phyloP scores from a whole-genome alignment of 1,140 invertebrate genomes.

The Bursaphelenchus mucronatus region DNA sequence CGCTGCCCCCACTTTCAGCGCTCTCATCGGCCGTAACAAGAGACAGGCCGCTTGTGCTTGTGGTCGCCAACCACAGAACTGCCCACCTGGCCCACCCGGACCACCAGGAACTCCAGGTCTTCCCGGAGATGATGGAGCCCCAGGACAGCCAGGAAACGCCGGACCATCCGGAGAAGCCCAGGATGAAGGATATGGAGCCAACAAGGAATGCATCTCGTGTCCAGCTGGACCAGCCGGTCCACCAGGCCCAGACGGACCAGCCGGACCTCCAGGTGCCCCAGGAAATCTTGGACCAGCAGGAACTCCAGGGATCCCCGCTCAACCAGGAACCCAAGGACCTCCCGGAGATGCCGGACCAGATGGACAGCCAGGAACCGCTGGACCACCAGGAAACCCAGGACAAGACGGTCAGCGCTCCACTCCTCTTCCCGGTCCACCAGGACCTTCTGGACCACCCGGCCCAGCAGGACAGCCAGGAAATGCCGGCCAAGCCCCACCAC shows the following conservation, averaged over 20 bases:
- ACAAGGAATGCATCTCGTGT: constrained; percentile 3
- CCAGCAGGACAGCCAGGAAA: constrained; percentile 2
- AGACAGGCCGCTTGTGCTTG: neutral
- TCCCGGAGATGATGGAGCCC: constrained; percentile 17
- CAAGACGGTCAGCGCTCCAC: too few relatives aligned
- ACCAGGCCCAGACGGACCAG: too few relatives aligned
- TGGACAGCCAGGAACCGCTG: too few relatives aligned
- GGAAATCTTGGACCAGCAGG: neutral
- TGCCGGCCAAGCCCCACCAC: neutral
- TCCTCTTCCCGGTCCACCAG: neutral
- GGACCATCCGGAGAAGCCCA: constrained; percentile 26
- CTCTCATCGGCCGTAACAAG: neutral
- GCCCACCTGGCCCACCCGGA: constrained; percentile 30
- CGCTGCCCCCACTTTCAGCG: constrained; percentile 1
- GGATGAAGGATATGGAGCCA: neutral
- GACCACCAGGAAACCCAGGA: too few relatives aligned
- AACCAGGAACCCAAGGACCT: constrained; percentile 21
- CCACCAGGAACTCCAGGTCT: constrained; percentile 15
- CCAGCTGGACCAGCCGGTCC: constrained; percentile 15
- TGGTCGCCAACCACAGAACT: neutral
- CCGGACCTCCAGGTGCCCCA: too few relatives aligned
- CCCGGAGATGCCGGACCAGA: constrained; percentile 16
- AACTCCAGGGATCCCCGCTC: constrained; percentile 13
- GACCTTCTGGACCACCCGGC: neutral
- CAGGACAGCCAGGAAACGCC: constrained; percentile 14